Conservation (phyloP, 1,140 invertebrate species). For the Sarcophaga bullata region DNA sequence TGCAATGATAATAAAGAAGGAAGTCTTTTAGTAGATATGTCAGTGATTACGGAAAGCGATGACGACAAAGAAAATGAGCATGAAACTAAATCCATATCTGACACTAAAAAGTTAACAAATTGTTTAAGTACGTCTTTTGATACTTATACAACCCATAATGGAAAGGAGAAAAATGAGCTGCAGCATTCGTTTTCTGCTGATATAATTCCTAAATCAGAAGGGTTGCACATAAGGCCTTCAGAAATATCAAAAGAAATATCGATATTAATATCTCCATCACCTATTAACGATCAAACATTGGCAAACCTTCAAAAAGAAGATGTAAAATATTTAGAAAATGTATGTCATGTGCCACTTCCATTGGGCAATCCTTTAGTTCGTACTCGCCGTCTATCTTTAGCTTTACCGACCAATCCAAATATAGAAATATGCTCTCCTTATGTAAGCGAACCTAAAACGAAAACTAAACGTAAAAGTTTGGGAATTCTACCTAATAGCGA, state of each 20-base stretch:
- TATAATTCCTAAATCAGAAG: not conserved
- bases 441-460: not conserved
- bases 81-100: not conserved
- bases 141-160: constrained; percentile 3
- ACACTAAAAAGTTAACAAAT: not conserved
- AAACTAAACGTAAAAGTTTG: constrained; percentile 46
- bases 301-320: not conserved
- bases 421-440: constrained; percentile 10
- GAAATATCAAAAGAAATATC: not conserved
- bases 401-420: constrained; percentile 3
- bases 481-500: constrained; percentile 42
- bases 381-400: constrained; percentile 29
- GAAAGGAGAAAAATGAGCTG: not conserved
- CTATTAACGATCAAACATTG: not conserved
- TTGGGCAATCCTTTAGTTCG: constrained; percentile 55
- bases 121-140: constrained; percentile 30
- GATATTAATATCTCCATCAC: not conserved
- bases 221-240: not conserved
- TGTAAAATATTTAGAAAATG: constrained; percentile 48
- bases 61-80: not conserved
- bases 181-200: constrained; percentile 24
- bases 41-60: not conserved
- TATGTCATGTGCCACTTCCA: constrained; percentile 51
- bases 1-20: not conserved
- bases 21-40: not conserved